These are phyloP conservation scores for Drosophila fulvimacula DNA, from an alignment of 2,888 invertebrate species.

Conservation along the genomic window DNA sequence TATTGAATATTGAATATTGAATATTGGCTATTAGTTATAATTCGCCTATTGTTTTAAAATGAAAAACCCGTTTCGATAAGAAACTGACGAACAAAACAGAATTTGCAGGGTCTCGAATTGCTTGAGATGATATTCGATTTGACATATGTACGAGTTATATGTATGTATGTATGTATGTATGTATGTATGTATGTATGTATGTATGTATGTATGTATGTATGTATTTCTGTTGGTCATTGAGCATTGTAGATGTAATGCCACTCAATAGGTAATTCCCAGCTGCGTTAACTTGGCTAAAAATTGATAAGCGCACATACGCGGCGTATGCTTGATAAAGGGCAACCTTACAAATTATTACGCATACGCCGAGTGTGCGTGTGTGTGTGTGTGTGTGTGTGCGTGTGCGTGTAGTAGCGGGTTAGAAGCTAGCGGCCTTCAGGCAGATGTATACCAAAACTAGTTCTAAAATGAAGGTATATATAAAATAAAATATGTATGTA, in stretches of 20 bases:
- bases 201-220: not conserved
- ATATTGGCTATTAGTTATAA: not conserved
- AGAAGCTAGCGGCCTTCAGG: conserved; percentile 48
- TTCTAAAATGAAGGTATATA: conserved; percentile 48
- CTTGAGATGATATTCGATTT: conserved; percentile 1
- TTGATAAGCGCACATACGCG: conserved; percentile 53
- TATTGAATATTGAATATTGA: no score
- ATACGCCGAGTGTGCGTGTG: conserved; percentile 36
- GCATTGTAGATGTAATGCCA: conserved; percentile 13
- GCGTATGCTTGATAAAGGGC: conserved; percentile 69
- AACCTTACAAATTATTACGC: conserved; percentile 57
- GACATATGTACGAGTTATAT: not conserved
- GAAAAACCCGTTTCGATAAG: conserved; percentile 9
- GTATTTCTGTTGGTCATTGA: conserved; percentile 16
- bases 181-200: not conserved
- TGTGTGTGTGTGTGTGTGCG: no score
- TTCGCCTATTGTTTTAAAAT: not conserved
- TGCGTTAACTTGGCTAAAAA: conserved; percentile 20
- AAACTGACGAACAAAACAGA: not conserved
- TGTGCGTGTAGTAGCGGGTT: conserved; percentile 7
- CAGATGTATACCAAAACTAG: conserved; percentile 62
- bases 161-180: no score
- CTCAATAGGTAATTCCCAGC: conserved; percentile 17
- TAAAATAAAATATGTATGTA: conserved; percentile 1
- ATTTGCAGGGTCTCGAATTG: not conserved